These are phyloP conservation scores for Diarsia dahlii DNA, from an alignment of 2,888 invertebrate species.

Conservation along the genomic window DNA sequence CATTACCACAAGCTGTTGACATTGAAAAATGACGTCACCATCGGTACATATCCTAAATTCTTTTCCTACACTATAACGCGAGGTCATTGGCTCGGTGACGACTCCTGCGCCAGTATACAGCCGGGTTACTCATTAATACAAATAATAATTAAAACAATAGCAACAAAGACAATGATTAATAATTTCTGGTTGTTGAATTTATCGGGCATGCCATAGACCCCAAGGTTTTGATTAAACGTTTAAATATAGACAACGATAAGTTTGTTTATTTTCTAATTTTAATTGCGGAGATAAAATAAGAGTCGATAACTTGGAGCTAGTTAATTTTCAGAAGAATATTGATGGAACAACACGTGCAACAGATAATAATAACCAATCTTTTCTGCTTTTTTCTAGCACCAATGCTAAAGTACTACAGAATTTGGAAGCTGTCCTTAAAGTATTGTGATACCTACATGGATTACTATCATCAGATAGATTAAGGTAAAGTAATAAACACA, in stretches of 20 bases:
- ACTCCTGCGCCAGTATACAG: conserved; percentile 57
- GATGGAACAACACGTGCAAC: background rate
- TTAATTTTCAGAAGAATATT: background rate
- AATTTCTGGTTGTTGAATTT: conserved; percentile 55
- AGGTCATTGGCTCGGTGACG: conserved; percentile 69
- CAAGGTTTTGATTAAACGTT: conserved; percentile 29
- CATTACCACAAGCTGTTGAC: conserved; percentile 62
- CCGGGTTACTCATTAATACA: conserved; percentile 63
- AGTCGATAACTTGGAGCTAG: background rate
- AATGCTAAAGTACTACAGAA: background rate
- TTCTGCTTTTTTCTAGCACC: conserved; percentile 14
- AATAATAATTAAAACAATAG: conserved; percentile 67
- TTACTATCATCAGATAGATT: background rate
- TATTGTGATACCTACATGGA: background rate
- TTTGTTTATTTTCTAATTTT: conserved; percentile 20
- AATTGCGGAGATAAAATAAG: background rate
- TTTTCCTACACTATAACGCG: conserved; percentile 68
- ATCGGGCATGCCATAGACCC: conserved; percentile 52
- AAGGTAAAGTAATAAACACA: background rate
- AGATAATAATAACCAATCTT: background rate
- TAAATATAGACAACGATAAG: conserved; percentile 19
- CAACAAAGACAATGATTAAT: conserved; percentile 65
- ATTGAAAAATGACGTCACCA: conserved; percentile 75
- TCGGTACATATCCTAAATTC: conserved; percentile 71
- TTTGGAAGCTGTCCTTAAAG: background rate